Base-by-base conservation (phyloP, 2,888 invertebrate species). In the Labia minor region DNA sequence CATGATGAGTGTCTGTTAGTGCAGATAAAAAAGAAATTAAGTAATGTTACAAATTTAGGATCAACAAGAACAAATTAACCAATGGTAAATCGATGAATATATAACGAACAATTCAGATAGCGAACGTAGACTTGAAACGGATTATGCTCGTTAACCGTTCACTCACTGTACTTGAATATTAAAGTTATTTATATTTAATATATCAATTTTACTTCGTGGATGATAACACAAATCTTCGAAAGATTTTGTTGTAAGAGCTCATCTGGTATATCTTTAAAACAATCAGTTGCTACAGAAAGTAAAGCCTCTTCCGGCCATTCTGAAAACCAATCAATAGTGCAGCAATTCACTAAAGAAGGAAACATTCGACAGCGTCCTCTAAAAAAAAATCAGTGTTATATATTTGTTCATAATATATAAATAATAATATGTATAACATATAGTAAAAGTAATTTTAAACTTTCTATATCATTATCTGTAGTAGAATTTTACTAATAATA, bases 251-350 rank as follows among this genome's bases (percentile, higher is more conserved):
- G 77, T 64, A 85, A 76, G 26, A 83, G 80, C 18, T 77, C 72
- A 6, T 82, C 76, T 1, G 82, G 83, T 0, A 83, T 75, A 11
- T 83, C 80, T 37, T 80, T 79, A 37, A 95, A 82, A 65, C 88
- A 83, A 69, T 86, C 89, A 67, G 85, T 76, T 0, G 95, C 92
- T 0, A 92, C 94, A 0, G 92, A 90, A 16, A 89, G 80, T 66
- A 95, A 79, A 14, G 94, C 94, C 74, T 94, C 94, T 11, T 85
- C 83, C 0, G 94, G 94, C 95, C 95, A 95, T 73, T 90, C 91
- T 1, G 87, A 87, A 77, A 93, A 95, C 95, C 95, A 95, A 76
- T 95, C 93, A 68, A 95, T 94, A 0, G 93, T 93, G 74, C 94
- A 95, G 75, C 94, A 95, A 78, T 95, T 95, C 62, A 85, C 90